Percentiles rank a stretch among this genome's conserved stretches.
Conservation (phyloP, 2,113 vertebrate genomes). For the Myotis yumanensis region DNA sequence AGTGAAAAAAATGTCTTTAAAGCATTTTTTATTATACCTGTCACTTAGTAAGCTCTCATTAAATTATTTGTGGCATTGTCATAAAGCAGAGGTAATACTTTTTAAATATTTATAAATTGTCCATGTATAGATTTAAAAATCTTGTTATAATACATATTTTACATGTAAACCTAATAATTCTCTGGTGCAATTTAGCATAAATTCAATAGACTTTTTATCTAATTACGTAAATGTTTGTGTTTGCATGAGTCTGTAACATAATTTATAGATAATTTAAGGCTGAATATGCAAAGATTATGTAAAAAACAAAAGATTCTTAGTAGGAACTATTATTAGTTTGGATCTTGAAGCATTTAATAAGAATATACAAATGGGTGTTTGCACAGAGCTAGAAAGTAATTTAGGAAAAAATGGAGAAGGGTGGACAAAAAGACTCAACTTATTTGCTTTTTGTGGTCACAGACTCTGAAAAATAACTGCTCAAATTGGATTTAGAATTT, state of each 20-base stretch:
- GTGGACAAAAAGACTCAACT: not conserved
- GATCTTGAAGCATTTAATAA: not conserved
- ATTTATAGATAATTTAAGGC: not conserved
- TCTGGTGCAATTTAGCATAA: not conserved
- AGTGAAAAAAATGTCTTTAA: constrained; percentile 7
- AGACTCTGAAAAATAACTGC: not conserved
- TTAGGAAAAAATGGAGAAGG: not conserved
- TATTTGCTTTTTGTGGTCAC: not conserved
- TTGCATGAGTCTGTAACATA: not conserved
- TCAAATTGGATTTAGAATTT: not conserved
- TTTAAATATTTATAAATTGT: not conserved
- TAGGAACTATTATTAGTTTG: not conserved
- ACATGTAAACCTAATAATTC: not conserved
- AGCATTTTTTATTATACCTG: not conserved
- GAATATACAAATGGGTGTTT: not conserved
- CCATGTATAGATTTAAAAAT: not conserved
- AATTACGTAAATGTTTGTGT: not conserved
- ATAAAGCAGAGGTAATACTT: not conserved
- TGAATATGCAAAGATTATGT: not conserved
- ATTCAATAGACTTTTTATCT: not conserved
- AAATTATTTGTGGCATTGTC: not conserved
- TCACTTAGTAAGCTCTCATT: not conserved
- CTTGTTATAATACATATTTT: not conserved
- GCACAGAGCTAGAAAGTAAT: not conserved
- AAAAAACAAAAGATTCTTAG: not conserved